Percentiles rank a stretch among this genome's conserved stretches.
Conservation (phyloP, 2,888 invertebrate species). For the Caenorhabditis becei region DNA sequence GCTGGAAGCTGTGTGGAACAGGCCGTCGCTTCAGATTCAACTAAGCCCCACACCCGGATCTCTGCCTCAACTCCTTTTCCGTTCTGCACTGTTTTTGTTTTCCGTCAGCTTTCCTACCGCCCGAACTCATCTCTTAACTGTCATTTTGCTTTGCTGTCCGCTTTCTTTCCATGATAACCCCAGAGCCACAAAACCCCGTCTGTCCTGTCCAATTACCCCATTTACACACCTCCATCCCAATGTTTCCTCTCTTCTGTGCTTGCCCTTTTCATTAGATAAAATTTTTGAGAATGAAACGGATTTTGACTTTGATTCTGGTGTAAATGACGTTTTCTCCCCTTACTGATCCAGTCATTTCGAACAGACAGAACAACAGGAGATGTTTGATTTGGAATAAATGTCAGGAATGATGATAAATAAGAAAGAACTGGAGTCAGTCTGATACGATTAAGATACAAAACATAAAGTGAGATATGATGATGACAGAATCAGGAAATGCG, state of each 20-base stretch:
- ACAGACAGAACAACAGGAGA: background rate
- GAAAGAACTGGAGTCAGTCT: background rate
- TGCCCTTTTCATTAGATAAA: slow-evolving; percentile 54
- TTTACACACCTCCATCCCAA: slow-evolving; percentile 6
- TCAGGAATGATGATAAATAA: too few species aligned
- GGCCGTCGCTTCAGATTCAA: slow-evolving; percentile 69
- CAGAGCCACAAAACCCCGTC: background rate
- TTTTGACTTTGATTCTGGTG: background rate
- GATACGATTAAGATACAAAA: background rate
- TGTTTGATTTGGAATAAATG: background rate
- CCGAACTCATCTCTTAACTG: slow-evolving; percentile 17
- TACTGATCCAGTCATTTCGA: too few species aligned
- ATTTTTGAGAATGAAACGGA: slow-evolving; percentile 36
- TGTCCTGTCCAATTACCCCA: background rate
- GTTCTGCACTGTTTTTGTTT: slow-evolving; percentile 18
- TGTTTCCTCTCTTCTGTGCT: slow-evolving; percentile 35
- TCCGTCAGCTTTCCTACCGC: slow-evolving; percentile 28
- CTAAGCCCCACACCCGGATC: slow-evolving; percentile 36
- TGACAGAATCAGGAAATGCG: background rate
- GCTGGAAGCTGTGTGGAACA: slow-evolving; percentile 75
- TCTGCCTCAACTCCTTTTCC: slow-evolving; percentile 6
- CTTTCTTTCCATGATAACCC: background rate
- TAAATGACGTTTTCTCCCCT: too few species aligned
- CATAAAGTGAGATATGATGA: slow-evolving; percentile 10
- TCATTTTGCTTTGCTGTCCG: slow-evolving; percentile 10